phyloP scores from a whole-genome alignment of 2,797 vertebrate genomes.

The Carduelis carduelis region DNA sequence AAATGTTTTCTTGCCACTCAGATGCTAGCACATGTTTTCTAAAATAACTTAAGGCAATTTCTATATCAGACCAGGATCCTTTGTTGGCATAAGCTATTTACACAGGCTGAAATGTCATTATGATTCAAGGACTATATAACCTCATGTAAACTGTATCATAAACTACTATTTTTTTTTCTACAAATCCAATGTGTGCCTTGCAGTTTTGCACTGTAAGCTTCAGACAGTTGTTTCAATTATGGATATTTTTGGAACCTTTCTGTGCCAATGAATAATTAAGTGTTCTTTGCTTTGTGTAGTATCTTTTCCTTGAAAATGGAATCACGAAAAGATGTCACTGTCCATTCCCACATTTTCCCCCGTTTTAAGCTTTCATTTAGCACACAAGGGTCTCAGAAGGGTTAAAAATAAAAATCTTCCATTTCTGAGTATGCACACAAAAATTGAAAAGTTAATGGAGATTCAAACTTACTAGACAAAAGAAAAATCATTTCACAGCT shows the following conservation, averaged over 20 bases:
- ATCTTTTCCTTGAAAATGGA: not conserved
- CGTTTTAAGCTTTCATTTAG: not conserved
- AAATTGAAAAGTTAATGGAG: not conserved
- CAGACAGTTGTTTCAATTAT: not conserved
- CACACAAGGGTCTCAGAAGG: not conserved
- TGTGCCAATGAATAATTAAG: not conserved
- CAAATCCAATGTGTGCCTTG: not conserved
- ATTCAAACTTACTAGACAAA: not conserved
- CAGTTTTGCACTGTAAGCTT: not conserved
- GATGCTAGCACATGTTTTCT: not conserved
- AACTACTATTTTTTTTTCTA: not conserved
- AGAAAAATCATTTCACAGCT: not conserved
- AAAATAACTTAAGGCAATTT: conserved; percentile 23
- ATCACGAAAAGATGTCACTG: not conserved
- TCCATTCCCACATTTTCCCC: not conserved
- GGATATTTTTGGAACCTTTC: not conserved
- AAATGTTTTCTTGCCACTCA: conserved; percentile 16
- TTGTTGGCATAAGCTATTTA: not conserved
- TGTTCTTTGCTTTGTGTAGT: not conserved
- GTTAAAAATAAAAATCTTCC: not conserved
- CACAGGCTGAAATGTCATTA: not conserved
- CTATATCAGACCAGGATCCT: not conserved
- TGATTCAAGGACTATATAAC: not conserved
- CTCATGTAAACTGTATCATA: not conserved
- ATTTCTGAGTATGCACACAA: not conserved